Evolutionary conservation across 2,888 invertebrate genomes (phyloP).

Genomic region (Biston betularia): DNA sequence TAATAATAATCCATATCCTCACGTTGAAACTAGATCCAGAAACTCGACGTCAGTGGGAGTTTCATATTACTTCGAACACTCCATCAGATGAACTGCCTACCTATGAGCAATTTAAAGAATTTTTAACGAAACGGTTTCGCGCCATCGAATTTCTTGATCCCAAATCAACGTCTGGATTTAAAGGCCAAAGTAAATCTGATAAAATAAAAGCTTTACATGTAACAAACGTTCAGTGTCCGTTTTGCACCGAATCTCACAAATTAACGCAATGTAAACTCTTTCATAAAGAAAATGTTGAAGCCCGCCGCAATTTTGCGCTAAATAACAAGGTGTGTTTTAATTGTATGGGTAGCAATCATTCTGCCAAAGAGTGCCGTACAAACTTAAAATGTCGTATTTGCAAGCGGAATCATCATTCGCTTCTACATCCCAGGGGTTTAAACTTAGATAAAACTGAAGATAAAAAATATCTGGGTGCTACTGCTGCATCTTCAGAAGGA

Average conservation of each 20-base stretch:
- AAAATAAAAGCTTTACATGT: background rate
- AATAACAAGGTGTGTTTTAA: slow-evolving; percentile 18
- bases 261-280: slow-evolving; percentile 13
- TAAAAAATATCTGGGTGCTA: background rate
- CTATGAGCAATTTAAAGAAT: background rate
- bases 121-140: background rate
- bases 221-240: slow-evolving; percentile 2
- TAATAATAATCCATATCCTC: background rate
- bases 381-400: background rate
- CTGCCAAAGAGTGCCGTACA: slow-evolving; percentile 3
- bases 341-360: slow-evolving; percentile 23
- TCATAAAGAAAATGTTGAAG: background rate
- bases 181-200: background rate
- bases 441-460: background rate
- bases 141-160: slow-evolving; percentile 3
- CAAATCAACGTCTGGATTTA: background rate
- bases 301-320: slow-evolving; percentile 8
- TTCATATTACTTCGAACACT: background rate
- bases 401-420: background rate
- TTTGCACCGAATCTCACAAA: slow-evolving; percentile 15
- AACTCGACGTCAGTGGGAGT: slow-evolving; percentile 2
- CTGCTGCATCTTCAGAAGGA: background rate
- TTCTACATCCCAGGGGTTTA: background rate
- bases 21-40: slow-evolving; percentile 1
- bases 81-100: slow-evolving; percentile 5